A percentile compares a stretch with the other conserved stretches of the same genome.
Evolutionary conservation across 1,140 invertebrate species (phyloP).

Genomic region (Meloidogyne floridensis): DNA sequence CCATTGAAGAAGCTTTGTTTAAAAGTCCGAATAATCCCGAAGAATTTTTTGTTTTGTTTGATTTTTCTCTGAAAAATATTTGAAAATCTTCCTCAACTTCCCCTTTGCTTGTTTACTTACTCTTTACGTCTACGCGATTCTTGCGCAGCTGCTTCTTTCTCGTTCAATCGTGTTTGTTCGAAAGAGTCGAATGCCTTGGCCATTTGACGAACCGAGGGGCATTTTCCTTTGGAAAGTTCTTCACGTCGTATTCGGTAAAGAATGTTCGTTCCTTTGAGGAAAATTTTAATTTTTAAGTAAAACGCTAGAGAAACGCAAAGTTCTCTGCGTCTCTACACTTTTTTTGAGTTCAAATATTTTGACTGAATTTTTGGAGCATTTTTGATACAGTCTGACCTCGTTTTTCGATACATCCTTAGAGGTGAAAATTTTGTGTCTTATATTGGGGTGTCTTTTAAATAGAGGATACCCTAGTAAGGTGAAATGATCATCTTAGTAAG

Average conservation of each 20-base stretch:
- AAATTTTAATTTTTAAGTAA: slow-evolving; percentile 10
- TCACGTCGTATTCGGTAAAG: slow-evolving; percentile 63
- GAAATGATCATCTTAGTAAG: too few relatives aligned
- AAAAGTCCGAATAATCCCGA: neutral
- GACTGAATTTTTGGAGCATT: too few relatives aligned
- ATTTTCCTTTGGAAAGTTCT: slow-evolving; percentile 58
- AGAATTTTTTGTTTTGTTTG: neutral
- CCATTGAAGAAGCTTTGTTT: neutral
- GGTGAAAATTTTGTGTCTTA: too few relatives aligned
- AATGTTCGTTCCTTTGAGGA: slow-evolving; percentile 56
- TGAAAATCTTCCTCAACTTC: neutral
- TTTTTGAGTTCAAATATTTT: neutral
- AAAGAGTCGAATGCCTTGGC: slow-evolving; percentile 60
- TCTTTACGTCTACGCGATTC: slow-evolving; percentile 47
- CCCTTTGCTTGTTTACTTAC: neutral
- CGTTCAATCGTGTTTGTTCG: slow-evolving; percentile 35
- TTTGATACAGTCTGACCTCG: too few relatives aligned
- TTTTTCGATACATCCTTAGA: too few relatives aligned
- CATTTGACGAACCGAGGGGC: slow-evolving; percentile 56
- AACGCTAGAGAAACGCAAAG: neutral
- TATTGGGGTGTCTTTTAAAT: too few relatives aligned
- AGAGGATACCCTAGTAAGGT: too few relatives aligned
- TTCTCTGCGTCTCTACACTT: neutral
- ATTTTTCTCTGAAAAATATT: neutral
- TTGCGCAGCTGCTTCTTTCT: slow-evolving; percentile 11